Base-by-base conservation (phyloP, 2,113 vertebrate species). In the Nycticorax nycticorax region DNA sequence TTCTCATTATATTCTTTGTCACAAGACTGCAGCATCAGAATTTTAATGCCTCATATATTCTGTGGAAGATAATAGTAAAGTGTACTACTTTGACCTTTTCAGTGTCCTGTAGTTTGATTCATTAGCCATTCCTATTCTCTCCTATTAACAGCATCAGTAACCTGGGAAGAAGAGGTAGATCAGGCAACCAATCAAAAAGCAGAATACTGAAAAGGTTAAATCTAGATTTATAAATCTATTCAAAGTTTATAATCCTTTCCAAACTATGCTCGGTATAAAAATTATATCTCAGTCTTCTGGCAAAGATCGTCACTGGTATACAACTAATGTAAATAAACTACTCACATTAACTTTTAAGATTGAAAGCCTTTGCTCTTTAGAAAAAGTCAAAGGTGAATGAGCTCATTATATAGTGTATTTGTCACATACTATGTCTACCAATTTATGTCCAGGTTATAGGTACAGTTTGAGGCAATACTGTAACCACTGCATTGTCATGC, bases 1-100 rank as follows among this genome's bases (percentile, higher is more conserved):
- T 93, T 95, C 95, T 97, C 95, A 98, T 98, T 98, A 97, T 88
- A 97, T 94, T 97, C 92, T 98, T 98, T 97, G 94, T 97, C 97
- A 97, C 84, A 96, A 92, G 91, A 96, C 37, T 82, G 59, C 69
- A 80, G 75, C 86, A 95, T 86, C 75, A n/a, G 75, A 97, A 98
- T 98, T 98, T 98, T 96, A 97, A 98, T 97, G 74, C 84, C 89
- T 93, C 97, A 93, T 97, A 97, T 97, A 97, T 96, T 97, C 88
- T 88, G 52, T 53, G 82, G 87, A 91, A 97, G 85, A 97, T 96
- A 97, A 98, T 72, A 97, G 95, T 96, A 95, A 97, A 98, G 95
- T 93, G 91, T 94, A 92, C 56, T 96, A 94, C 92, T 96, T 69
- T 97, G 97, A 98, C 96, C 97, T 98, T 98, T 98, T 91, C 92